Percentiles rank a stretch among this genome's conserved stretches.
phyloP scores from a whole-genome alignment of 2,113 vertebrate species.

The Ornithorhynchus anatinus region DNA sequence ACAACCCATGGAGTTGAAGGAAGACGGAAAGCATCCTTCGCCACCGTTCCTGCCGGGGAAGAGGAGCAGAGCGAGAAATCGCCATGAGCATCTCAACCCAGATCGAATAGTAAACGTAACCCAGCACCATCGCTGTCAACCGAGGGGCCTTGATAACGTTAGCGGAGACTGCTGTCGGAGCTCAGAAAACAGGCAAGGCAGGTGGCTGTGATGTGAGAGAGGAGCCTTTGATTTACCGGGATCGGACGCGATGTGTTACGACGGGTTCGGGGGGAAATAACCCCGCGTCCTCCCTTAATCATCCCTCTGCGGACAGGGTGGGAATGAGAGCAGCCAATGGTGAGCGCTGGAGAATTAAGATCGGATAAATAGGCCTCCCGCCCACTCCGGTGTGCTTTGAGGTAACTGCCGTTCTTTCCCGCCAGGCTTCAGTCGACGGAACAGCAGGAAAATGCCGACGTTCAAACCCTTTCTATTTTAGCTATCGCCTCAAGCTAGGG shows the following conservation, averaged over 20 bases:
- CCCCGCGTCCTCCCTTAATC: background rate
- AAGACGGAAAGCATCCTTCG: too few species aligned
- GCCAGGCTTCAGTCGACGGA: slow-evolving; percentile 15
- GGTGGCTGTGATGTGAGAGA: background rate
- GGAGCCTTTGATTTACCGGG: background rate
- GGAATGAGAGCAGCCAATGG: background rate
- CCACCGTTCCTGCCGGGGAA: rapidly evolving
- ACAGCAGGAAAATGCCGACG: background rate
- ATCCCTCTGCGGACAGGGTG: background rate
- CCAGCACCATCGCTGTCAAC: background rate
- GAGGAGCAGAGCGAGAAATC: background rate
- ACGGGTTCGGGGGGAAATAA: background rate
- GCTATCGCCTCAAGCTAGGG: background rate
- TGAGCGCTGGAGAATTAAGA: slow-evolving; percentile 8
- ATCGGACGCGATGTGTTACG: background rate
- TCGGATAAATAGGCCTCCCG: background rate
- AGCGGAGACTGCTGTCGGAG: background rate
- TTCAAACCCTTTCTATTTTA: background rate
- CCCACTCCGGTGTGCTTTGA: too few species aligned
- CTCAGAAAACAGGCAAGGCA: background rate
- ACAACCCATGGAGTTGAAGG: too few species aligned
- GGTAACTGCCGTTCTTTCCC: background rate
- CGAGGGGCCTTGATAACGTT: background rate
- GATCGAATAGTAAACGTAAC: rapidly evolving
- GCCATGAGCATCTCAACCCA: too few species aligned